phyloP scores from a whole-genome alignment of 2,113 vertebrate genomes.

The Catharus minimus region DNA sequence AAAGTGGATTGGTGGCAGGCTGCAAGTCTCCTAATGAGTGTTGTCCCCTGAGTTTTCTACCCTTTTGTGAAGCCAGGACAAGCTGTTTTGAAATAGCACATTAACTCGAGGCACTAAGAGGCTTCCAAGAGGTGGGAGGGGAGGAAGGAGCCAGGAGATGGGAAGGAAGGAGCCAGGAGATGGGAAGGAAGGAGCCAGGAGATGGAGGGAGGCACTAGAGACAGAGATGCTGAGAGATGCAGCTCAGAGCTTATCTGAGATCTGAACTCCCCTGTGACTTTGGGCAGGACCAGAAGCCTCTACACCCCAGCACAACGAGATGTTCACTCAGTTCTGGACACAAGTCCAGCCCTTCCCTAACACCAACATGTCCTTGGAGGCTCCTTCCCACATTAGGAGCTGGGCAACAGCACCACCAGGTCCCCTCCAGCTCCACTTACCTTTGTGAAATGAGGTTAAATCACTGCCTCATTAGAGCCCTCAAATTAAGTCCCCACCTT shows the following conservation, averaged over 20 bases:
- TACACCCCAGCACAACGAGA: not conserved
- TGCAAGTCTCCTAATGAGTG: constrained; percentile 5
- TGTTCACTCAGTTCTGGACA: not conserved
- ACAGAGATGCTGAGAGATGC: not conserved
- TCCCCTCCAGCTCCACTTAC: not conserved
- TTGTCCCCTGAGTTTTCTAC: not conserved
- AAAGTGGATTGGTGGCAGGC: not conserved
- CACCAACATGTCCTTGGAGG: fast-evolving
- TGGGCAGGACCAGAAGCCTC: not conserved
- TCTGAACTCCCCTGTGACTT: not conserved
- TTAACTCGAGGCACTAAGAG: not conserved
- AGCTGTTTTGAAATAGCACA: not conserved
- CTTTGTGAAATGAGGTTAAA: constrained; percentile 29
- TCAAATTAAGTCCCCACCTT: constrained; percentile 56
- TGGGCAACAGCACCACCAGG: not conserved
- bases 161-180: not conserved
- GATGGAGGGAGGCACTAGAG: not conserved
- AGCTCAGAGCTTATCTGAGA: not conserved
- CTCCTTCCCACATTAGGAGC: not conserved
- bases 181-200: not conserved
- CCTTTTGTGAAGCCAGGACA: not conserved
- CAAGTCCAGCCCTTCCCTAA: not conserved
- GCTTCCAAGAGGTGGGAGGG: not conserved
- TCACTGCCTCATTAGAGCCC: constrained; percentile 35
- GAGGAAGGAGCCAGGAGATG: not conserved